These are phyloP conservation scores for Hyaena hyaena DNA, from an alignment of 2,113 vertebrate species.

Conservation along the genomic window DNA sequence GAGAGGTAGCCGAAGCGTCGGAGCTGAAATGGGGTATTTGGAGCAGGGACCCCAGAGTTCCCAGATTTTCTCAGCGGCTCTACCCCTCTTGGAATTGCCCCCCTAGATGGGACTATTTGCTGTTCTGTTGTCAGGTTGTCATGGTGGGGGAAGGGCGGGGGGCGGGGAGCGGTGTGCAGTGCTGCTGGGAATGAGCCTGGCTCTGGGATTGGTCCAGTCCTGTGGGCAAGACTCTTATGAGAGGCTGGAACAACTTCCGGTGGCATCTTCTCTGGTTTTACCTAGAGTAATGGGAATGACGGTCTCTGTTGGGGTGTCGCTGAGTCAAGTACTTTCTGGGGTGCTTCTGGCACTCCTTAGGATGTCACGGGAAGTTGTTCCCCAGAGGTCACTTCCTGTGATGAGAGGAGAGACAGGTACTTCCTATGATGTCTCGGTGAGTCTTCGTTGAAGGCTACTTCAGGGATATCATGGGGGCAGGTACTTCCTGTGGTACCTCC, in stretches of 20 bases:
- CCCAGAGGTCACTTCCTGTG: constrained; percentile 37
- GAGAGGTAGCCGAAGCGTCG: constrained; percentile 35
- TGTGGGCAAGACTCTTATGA: not conserved
- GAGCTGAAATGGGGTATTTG: constrained; percentile 41
- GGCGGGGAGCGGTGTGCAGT: not conserved
- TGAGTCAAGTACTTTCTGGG: constrained; percentile 39
- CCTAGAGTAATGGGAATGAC: constrained; percentile 6
- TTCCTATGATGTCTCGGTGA: not conserved
- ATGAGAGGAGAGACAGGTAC: constrained; percentile 1
- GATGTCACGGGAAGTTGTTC: constrained; percentile 50
- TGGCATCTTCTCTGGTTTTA: constrained; percentile 29
- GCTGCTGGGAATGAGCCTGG: constrained; percentile 42
- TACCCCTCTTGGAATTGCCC: not conserved
- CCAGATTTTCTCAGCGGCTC: constrained; percentile 42
- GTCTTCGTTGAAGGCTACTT: constrained; percentile 14
- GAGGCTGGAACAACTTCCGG: not conserved
- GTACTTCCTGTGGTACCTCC: constrained; percentile 43
- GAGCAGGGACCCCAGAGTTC: constrained; percentile 47
- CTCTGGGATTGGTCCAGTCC: not conserved
- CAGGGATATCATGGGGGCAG: not conserved
- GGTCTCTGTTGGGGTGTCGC: not conserved
- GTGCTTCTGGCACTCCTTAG: constrained; percentile 3
- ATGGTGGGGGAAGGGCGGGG: not conserved
- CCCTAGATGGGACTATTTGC: constrained; percentile 27
- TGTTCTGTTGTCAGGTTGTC: constrained; percentile 47